Percentiles rank a stretch among this genome's conserved stretches.
Conservation (phyloP, 2,888 invertebrate genomes). For the Tetanocera ferruginea region DNA sequence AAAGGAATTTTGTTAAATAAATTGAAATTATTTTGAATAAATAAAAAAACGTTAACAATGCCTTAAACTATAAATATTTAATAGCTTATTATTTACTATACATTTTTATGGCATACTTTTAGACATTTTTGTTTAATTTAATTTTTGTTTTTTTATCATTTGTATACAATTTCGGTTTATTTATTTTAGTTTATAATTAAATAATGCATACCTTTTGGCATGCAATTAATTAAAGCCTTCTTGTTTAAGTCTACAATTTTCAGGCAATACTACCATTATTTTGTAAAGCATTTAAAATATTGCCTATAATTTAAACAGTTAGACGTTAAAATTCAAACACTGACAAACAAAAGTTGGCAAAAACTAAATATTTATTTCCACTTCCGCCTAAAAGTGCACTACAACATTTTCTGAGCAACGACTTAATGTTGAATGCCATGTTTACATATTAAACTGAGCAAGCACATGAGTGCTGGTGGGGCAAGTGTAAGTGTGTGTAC, state of each 20-base stretch:
- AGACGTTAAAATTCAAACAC: no score
- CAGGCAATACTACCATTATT: no score
- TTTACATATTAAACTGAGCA: neutral
- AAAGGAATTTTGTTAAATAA: no score
- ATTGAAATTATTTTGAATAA: no score
- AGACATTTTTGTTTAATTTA: no score
- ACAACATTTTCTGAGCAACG: constrained; percentile 2
- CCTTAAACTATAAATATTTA: no score
- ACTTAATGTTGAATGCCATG: constrained; percentile 8
- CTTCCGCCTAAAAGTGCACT: constrained; percentile 25
- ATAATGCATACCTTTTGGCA: constrained; percentile 5
- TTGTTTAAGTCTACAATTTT: neutral
- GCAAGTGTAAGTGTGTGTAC: neutral
- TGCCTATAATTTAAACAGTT: neutral
- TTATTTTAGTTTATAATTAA: no score
- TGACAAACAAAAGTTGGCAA: neutral
- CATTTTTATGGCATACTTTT: no score
- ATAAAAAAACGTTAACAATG: no score
- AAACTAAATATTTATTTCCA: constrained; percentile 30
- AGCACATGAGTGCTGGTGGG: neutral
- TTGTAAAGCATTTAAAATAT: constrained; percentile 1
- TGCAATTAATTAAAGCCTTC: neutral
- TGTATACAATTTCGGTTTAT: no score
- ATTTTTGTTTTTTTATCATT: no score
- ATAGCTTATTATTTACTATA: no score